phyloP scores from a whole-genome alignment of 2,113 vertebrate genomes.

The Prunella himalayana region DNA sequence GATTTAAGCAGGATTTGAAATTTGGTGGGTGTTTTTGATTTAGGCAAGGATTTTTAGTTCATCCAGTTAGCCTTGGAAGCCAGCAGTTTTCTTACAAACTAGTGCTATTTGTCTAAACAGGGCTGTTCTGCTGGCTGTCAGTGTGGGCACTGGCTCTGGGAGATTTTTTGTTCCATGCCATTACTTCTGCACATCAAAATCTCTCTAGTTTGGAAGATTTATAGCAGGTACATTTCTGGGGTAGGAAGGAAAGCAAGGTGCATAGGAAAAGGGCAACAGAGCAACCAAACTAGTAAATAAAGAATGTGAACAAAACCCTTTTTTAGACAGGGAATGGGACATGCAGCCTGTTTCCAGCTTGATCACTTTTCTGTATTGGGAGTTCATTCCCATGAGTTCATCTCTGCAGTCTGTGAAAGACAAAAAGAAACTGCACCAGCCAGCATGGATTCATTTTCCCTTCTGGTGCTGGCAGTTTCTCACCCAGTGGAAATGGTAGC shows the following conservation, averaged over 20 bases:
- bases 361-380: accelerated
- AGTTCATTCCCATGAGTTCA: neutral
- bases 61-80: neutral
- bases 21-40: neutral
- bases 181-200: neutral
- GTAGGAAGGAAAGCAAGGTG: neutral
- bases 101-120: neutral
- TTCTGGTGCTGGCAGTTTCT: neutral
- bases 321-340: neutral
- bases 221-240: neutral
- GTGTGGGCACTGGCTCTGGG: neutral
- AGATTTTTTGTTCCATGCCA: neutral
- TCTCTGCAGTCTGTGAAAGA: neutral
- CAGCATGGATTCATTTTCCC: neutral
- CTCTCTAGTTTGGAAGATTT: neutral
- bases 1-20: neutral
- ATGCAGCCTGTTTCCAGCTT: neutral
- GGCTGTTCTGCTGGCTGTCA: neutral
- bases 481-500: neutral
- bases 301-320: accelerated
- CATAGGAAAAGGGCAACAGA: neutral
- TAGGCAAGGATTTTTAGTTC: neutral
- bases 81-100: neutral
- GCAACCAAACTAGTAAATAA: neutral
- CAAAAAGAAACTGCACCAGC: neutral